Conservation (phyloP, 2,113 vertebrate species). For the Platichthys flesus region DNA sequence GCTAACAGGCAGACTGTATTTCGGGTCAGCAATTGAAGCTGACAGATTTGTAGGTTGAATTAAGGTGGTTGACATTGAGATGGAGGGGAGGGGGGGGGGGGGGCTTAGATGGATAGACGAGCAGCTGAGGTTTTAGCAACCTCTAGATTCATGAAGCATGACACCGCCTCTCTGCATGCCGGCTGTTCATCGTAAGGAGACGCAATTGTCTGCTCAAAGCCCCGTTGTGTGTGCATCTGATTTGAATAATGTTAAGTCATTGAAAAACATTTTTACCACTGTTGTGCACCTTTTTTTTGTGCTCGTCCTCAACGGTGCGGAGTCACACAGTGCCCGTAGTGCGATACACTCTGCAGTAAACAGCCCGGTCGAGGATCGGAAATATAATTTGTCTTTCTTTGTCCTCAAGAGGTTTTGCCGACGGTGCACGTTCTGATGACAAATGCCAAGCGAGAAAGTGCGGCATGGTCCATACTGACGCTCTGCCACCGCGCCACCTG, state of each 20-base stretch:
- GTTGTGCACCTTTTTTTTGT: conserved; percentile 14
- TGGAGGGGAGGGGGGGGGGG: too few species aligned
- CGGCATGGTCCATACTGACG: conserved; percentile 15
- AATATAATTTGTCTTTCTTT: conserved; percentile 6
- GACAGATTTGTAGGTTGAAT: too few species aligned
- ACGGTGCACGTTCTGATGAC: conserved; percentile 13
- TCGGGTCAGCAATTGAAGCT: too few species aligned
- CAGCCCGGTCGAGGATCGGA: neutral
- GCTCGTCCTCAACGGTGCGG: neutral
- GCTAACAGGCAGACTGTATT: too few species aligned
- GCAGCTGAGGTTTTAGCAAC: neutral
- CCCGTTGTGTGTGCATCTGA: neutral
- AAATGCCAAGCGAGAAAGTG: conserved; percentile 13
- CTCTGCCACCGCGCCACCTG: neutral
- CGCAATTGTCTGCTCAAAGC: neutral
- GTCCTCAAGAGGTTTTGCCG: too few species aligned
- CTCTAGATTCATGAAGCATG: neutral
- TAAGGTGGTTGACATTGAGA: too few species aligned
- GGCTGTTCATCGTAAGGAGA: neutral
- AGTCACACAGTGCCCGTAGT: neutral
- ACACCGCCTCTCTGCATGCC: neutral
- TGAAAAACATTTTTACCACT: conserved; percentile 7
- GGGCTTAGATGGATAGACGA: neutral
- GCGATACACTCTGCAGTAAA: neutral
- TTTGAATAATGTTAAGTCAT: conserved; percentile 21